phyloP scores from a whole-genome alignment of 1,140 invertebrate genomes.

The Drosophila yakuba region DNA sequence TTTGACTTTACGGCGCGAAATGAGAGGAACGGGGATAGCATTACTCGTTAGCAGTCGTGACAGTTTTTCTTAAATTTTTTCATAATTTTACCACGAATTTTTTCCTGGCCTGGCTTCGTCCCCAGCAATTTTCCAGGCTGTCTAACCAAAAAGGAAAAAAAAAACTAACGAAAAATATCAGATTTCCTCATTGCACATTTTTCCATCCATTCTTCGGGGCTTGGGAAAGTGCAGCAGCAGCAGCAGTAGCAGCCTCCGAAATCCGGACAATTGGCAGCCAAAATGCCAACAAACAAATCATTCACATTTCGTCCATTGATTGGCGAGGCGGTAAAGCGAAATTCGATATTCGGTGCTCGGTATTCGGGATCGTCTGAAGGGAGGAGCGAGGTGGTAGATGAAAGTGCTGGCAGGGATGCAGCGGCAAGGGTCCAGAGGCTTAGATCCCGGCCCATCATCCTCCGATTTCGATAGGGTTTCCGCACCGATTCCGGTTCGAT shows the following conservation, averaged over 20 bases:
- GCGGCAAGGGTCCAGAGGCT: conserved; percentile 2
- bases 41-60: conserved; percentile 77
- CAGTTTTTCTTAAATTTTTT: conserved; percentile 66
- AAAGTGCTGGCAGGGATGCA: conserved; percentile 4
- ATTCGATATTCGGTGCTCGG: conserved; percentile 57
- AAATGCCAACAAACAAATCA: conserved; percentile 81
- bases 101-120: conserved; percentile 39
- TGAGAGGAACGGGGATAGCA: conserved; percentile 32
- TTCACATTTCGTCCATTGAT: conserved; percentile 75
- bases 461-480: conserved; percentile 30
- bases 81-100: conserved; percentile 80
- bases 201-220: conserved; percentile 47
- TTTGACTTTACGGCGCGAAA: conserved; percentile 57
- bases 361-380: conserved; percentile 6
- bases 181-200: conserved; percentile 75
- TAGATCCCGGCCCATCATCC: conserved; percentile 14
- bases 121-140: conserved; percentile 52
- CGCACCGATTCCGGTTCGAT: conserved; percentile 15
- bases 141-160: conserved; percentile 11
- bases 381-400: background rate
- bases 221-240: conserved; percentile 70
- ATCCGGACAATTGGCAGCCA: conserved; percentile 74
- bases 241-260: conserved; percentile 49
- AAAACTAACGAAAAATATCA: conserved; percentile 54
- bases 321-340: conserved; percentile 68